These are phyloP conservation scores for Parambassis ranga DNA, from an alignment of 2,797 vertebrate species.

Conservation along the genomic window DNA sequence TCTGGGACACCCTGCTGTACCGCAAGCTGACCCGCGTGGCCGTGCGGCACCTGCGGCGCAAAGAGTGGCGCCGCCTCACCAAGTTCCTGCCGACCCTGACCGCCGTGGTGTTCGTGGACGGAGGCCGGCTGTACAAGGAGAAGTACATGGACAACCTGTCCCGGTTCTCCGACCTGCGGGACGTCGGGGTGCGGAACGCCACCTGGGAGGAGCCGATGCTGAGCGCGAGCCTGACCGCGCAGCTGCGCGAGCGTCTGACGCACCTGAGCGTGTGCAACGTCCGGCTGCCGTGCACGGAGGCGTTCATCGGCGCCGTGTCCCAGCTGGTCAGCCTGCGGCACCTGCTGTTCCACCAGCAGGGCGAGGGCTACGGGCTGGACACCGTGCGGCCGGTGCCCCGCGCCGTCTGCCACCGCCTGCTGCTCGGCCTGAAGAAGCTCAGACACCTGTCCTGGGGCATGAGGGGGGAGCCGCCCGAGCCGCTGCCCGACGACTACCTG, in stretches of 20 bases:
- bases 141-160: slow-evolving; percentile 58
- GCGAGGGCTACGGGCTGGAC: slow-evolving; percentile 56
- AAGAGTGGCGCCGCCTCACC: slow-evolving; percentile 67
- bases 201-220: slow-evolving; percentile 56
- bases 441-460: slow-evolving; percentile 68
- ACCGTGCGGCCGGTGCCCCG: slow-evolving; percentile 61
- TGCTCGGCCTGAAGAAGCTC: slow-evolving; percentile 52
- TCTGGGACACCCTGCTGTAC: slow-evolving; percentile 57
- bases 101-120: slow-evolving; percentile 63
- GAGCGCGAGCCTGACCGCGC: slow-evolving; percentile 9
- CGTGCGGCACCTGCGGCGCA: slow-evolving; percentile 61
- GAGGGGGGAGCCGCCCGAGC: slow-evolving; percentile 56
- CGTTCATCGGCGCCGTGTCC: slow-evolving; percentile 43
- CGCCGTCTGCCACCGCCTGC: slow-evolving; percentile 45
- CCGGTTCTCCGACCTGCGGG: slow-evolving; percentile 32
- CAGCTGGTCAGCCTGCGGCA: slow-evolving; percentile 52
- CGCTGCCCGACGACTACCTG: slow-evolving; percentile 64
- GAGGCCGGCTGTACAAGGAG: slow-evolving; percentile 53
- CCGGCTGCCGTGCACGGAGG: slow-evolving; percentile 41
- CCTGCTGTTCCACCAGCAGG: slow-evolving; percentile 67
- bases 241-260: slow-evolving; percentile 44
- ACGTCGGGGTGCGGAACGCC: slow-evolving; percentile 58
- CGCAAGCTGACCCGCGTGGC: slow-evolving; percentile 57
- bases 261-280: slow-evolving; percentile 71
- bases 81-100: slow-evolving; percentile 58